phyloP scores from a whole-genome alignment of 2,888 invertebrate genomes.

The Tipula vernalis region DNA sequence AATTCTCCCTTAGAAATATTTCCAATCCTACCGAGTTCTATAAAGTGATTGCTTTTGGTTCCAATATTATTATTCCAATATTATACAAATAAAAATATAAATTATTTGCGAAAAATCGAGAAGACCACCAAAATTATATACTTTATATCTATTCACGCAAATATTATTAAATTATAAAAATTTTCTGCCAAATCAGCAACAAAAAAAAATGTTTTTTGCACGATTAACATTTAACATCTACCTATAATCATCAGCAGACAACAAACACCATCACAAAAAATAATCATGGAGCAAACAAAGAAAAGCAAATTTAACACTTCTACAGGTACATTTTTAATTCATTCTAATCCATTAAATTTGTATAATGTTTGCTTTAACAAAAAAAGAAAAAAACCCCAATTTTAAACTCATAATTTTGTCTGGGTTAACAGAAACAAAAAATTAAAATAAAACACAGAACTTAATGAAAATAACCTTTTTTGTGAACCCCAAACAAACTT shows the following conservation, averaged over 20 bases:
- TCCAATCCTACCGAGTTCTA: too few species aligned
- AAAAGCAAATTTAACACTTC: background rate
- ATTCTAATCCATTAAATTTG: background rate
- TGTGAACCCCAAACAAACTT: background rate
- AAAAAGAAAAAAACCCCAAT: background rate
- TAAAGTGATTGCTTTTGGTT: too few species aligned
- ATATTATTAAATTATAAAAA: background rate
- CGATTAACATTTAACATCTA: background rate
- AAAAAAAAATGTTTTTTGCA: background rate
- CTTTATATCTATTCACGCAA: too few species aligned
- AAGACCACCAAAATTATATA: too few species aligned
- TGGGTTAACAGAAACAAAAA: background rate
- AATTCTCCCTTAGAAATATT: too few species aligned
- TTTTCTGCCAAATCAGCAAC: background rate
- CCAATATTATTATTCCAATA: too few species aligned
- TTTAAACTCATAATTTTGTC: background rate
- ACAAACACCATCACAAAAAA: background rate
- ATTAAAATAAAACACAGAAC: background rate
- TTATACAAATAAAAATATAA: too few species aligned
- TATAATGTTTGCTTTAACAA: background rate
- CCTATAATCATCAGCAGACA: background rate
- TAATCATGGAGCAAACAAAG: background rate
- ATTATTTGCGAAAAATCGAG: background rate
- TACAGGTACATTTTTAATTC: background rate
- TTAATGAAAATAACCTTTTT: background rate